These are phyloP conservation scores for Caloenas nicobarica DNA, from an alignment of 2,113 vertebrate genomes.

Conservation along the genomic window DNA sequence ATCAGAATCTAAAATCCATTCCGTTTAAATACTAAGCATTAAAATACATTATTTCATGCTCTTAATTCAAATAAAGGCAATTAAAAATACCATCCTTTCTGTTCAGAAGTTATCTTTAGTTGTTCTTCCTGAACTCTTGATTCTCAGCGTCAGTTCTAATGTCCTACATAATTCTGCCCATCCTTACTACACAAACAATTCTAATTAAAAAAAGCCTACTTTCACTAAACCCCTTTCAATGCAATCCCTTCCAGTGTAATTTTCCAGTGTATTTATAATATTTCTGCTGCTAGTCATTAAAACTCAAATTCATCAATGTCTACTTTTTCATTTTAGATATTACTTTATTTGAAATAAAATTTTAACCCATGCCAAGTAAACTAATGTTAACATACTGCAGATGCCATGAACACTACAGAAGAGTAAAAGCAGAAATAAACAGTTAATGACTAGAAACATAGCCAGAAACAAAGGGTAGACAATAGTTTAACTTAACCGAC, in stretches of 20 bases:
- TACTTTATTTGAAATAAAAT: not conserved
- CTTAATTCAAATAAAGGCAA: not conserved
- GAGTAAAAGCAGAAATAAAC: not conserved
- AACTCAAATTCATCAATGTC: not conserved
- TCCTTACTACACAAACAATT: not conserved
- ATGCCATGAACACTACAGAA: not conserved
- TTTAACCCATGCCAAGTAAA: not conserved
- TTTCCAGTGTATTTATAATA: not conserved
- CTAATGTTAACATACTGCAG: not conserved
- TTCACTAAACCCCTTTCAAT: not conserved
- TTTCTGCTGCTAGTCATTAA: not conserved
- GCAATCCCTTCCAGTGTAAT: not conserved
- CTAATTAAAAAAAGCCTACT: not conserved
- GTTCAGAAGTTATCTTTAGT: not conserved
- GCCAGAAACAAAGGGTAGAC: not conserved
- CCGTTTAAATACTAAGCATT: not conserved
- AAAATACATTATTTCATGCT: not conserved
- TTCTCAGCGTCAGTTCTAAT: not conserved
- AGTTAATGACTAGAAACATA: not conserved
- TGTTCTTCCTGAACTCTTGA: not conserved
- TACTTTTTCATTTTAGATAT: not conserved
- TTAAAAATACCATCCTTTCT: not conserved
- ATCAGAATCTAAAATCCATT: not conserved
- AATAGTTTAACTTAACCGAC: not conserved
- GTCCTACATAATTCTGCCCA: not conserved